Conservation (phyloP, 2,797 vertebrate species). For the Nannoperca australis region DNA sequence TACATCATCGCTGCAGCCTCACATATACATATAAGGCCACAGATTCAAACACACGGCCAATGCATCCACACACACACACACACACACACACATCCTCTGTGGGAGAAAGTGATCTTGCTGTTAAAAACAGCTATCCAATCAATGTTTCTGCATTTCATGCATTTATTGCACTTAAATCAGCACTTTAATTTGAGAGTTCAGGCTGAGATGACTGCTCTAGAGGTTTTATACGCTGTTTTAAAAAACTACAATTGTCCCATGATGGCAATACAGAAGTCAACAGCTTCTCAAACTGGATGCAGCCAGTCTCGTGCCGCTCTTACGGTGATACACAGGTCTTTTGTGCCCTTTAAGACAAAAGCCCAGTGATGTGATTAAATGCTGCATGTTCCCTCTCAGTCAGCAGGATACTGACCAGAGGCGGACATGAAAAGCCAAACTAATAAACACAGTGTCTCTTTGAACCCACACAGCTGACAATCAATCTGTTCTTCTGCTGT, state of each 20-base stretch:
- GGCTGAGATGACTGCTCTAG: background rate
- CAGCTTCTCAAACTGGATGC: constrained; percentile 38
- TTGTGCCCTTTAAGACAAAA: constrained; percentile 63
- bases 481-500: constrained; percentile 63
- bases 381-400: constrained; percentile 69
- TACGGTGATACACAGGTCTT: constrained; percentile 39
- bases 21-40: constrained; percentile 63
- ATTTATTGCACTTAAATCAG: constrained; percentile 34
- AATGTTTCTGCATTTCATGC: constrained; percentile 26
- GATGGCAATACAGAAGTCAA: constrained; percentile 31
- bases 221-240: constrained; percentile 28
- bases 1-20: constrained; percentile 70
- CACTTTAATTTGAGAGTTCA: constrained; percentile 32
- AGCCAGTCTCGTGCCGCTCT: constrained; percentile 28
- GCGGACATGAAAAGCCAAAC: constrained; percentile 68
- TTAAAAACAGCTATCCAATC: constrained; percentile 18
- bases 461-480: constrained; percentile 67
- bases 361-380: constrained; percentile 79
- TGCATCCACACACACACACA: constrained; percentile 10
- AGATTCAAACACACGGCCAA: constrained; percentile 40
- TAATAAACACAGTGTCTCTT: constrained; percentile 79
- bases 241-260: constrained; percentile 24
- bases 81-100: constrained; percentile 5
- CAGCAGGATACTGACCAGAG: constrained; percentile 78
- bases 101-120: background rate